Conservation (phyloP, 1,140 invertebrate genomes). For the Drosophila pseudoobscura region DNA sequence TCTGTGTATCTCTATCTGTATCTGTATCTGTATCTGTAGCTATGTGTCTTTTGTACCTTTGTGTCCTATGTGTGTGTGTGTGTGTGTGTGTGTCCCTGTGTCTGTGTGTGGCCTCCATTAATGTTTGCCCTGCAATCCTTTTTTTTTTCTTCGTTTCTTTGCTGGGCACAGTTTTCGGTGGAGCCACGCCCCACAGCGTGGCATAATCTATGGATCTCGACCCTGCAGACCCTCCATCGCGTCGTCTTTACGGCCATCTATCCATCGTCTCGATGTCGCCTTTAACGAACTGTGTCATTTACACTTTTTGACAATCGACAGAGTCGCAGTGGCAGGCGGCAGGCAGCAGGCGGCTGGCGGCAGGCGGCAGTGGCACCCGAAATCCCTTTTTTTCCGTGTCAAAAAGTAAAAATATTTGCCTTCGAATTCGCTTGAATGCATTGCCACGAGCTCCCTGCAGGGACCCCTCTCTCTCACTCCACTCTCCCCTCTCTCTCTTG, state of each 20-base stretch:
- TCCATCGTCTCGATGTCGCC: constrained; percentile 63
- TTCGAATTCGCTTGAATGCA: constrained; percentile 78
- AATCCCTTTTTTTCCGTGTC: constrained; percentile 61
- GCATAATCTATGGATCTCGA: constrained; percentile 69
- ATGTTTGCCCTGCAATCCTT: constrained; percentile 71
- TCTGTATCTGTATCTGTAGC: neutral
- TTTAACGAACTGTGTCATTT: constrained; percentile 83
- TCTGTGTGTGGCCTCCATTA: constrained; percentile 54
- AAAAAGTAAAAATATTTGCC: constrained; percentile 82
- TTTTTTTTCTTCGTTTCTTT: neutral
- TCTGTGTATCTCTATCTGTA: too few relatives aligned
- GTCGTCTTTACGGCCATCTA: constrained; percentile 17
- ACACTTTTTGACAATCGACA: constrained; percentile 65
- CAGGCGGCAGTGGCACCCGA: neutral
- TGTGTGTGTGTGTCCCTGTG: constrained; percentile 5
- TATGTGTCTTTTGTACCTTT: neutral
- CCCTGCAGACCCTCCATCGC: constrained; percentile 16
- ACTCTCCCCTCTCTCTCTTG: constrained; percentile 12
- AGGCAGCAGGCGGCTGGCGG: neutral
- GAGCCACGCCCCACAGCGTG: constrained; percentile 69
- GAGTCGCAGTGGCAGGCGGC: constrained; percentile 8
- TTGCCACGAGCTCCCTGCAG: constrained; percentile 70
- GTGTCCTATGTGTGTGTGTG: neutral
- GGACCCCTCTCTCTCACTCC: constrained; percentile 16
- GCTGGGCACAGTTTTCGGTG: constrained; percentile 29